Conservation (phyloP, 2,113 vertebrate species). For the Hiodon tergisus region DNA sequence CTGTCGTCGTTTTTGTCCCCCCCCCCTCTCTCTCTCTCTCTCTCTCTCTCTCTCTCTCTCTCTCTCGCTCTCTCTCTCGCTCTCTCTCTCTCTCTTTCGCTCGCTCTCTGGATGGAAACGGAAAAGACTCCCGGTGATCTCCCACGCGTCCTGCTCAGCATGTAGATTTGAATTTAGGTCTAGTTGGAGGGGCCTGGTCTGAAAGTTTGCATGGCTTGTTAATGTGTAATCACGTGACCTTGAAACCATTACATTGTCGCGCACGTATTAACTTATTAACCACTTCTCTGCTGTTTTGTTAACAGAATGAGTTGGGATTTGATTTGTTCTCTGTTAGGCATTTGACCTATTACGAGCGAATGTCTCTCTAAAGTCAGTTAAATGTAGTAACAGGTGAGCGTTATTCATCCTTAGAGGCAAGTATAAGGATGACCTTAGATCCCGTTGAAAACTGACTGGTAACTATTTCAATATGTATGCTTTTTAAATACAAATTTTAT, state of each 20-base stretch:
- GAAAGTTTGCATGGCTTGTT: conserved; percentile 60
- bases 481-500: no score
- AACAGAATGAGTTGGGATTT: not conserved
- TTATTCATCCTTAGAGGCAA: no score
- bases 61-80: no score
- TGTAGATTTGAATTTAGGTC: conserved; percentile 61
- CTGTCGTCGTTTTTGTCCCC: not conserved
- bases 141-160: conserved; percentile 60
- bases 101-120: not conserved
- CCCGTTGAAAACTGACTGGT: no score
- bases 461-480: no score
- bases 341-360: no score
- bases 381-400: no score
- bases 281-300: conserved; percentile 49
- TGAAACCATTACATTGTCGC: conserved; percentile 54
- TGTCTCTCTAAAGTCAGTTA: no score
- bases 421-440: no score
- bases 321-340: not conserved
- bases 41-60: no score
- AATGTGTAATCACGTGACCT: conserved; percentile 57
- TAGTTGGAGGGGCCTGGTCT: conserved; percentile 50
- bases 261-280: conserved; percentile 56
- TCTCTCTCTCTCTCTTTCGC: conserved; percentile 13
- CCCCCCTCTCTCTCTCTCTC: no score
- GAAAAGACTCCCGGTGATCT: conserved; percentile 40